Evolutionary conservation across 2,888 invertebrate genomes (phyloP).

Genomic region (Allacma fusca): DNA sequence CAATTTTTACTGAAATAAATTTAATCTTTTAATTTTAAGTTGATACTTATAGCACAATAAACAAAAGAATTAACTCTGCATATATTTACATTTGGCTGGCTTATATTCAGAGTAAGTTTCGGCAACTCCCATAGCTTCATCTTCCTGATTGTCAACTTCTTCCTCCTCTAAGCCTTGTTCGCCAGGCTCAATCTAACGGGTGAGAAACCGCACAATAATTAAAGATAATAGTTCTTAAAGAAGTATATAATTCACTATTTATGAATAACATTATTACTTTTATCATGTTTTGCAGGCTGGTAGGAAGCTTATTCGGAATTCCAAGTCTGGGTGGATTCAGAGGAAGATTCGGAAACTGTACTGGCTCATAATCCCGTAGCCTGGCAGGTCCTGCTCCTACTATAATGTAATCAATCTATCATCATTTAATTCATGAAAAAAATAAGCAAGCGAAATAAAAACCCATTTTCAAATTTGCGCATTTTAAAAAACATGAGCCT

Average conservation of each 20-base stretch:
- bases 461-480: too few relatives aligned
- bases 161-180: constrained; percentile 62
- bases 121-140: constrained; percentile 96
- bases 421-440: too few relatives aligned
- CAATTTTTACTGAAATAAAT: constrained; percentile 92
- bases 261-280: too few relatives aligned
- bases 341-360: constrained; percentile 13
- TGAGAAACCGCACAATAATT: too few relatives aligned
- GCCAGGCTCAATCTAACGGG: neutral
- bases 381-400: constrained; percentile 4
- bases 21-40: too few relatives aligned
- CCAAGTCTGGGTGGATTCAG: constrained; percentile 7
- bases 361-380: constrained; percentile 17
- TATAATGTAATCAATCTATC: neutral
- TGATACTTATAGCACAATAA: too few relatives aligned
- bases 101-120: constrained; percentile 99
- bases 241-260: too few relatives aligned
- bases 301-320: neutral
- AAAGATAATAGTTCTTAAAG: too few relatives aligned
- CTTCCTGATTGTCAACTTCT: constrained; percentile 82
- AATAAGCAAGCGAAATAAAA: too few relatives aligned
- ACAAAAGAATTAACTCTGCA: neutral
- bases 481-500: too few relatives aligned
- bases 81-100: constrained; percentile 85
- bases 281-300: neutral